Percentiles rank a stretch among this genome's conserved stretches.
Evolutionary conservation across 1,140 invertebrate genomes (phyloP).

Genomic region (Aplysia californica): DNA sequence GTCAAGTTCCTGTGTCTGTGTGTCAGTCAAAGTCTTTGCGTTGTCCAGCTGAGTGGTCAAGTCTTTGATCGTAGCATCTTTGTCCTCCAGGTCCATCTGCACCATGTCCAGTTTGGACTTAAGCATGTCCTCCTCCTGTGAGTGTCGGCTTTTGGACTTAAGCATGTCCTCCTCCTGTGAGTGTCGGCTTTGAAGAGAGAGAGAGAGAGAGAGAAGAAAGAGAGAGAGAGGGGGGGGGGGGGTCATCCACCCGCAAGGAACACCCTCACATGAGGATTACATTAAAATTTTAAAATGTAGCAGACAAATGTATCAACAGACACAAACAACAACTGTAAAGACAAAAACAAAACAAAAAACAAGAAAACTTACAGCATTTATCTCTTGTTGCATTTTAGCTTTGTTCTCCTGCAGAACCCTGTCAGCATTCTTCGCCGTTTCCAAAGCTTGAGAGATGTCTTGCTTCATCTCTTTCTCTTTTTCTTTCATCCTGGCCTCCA

Average conservation of each 20-base stretch:
- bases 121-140: background rate
- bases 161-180: background rate
- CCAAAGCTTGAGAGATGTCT: slow-evolving; percentile 30
- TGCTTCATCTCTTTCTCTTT: slow-evolving; percentile 31
- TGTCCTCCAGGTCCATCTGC: slow-evolving; percentile 20
- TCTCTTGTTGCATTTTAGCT: slow-evolving; percentile 27
- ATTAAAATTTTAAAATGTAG: too few relatives aligned
- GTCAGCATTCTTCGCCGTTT: slow-evolving; percentile 2
- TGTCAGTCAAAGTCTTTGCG: background rate
- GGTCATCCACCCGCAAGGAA: too few relatives aligned
- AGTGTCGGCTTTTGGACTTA: background rate
- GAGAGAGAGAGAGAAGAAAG: too few relatives aligned
- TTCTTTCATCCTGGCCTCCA: slow-evolving; percentile 29
- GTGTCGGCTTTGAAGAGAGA: too few relatives aligned
- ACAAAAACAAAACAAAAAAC: background rate
- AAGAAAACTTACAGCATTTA: slow-evolving; percentile 21
- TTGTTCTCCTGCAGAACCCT: slow-evolving; percentile 25
- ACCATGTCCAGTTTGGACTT: slow-evolving; percentile 14
- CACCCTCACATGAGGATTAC: too few relatives aligned
- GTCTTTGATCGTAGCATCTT: background rate
- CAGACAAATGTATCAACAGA: too few relatives aligned
- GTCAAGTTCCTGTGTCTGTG: background rate
- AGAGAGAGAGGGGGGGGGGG: too few relatives aligned
- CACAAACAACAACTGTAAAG: too few relatives aligned
- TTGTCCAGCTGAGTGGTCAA: background rate